A percentile compares a stretch with the other conserved stretches of the same genome.
Evolutionary conservation across 2,888 invertebrate genomes (phyloP).

Genomic region (Mesorhabditis spiculigera): DNA sequence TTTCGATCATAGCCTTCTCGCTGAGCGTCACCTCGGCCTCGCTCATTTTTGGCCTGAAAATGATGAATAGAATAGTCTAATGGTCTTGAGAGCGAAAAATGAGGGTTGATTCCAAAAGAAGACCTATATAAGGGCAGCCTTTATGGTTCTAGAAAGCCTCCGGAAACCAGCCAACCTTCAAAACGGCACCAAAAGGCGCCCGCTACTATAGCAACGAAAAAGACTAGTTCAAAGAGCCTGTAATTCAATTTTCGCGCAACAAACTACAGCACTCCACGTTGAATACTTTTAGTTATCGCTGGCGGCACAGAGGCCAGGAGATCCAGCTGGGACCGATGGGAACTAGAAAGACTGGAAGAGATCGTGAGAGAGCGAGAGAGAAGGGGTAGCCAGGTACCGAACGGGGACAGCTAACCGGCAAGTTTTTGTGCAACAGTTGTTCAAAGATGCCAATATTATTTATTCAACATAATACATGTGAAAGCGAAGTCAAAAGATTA

Average conservation of each 20-base stretch:
- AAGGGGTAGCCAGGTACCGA: background rate
- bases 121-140: too few species aligned
- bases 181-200: too few species aligned
- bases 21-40: background rate
- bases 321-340: too few species aligned
- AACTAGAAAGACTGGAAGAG: too few species aligned
- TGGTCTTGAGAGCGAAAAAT: background rate
- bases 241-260: background rate
- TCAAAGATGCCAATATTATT: too few species aligned
- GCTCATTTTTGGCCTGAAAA: background rate
- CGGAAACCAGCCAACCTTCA: too few species aligned
- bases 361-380: background rate
- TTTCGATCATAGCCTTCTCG: conserved; percentile 1
- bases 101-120: too few species aligned
- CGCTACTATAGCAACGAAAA: background rate
- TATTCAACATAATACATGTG: too few species aligned
- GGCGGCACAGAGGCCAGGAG: background rate
- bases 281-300: background rate
- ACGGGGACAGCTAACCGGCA: background rate
- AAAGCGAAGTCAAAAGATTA: too few species aligned
- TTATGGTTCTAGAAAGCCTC: too few species aligned
- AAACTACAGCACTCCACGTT: conserved; percentile 4
- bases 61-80: background rate
- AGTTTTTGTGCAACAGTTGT: too few species aligned
- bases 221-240: background rate